A percentile compares a stretch with the other conserved stretches of the same genome.
Conservation (phyloP, 2,797 vertebrate species). For the Bryconaethiops microstoma region DNA sequence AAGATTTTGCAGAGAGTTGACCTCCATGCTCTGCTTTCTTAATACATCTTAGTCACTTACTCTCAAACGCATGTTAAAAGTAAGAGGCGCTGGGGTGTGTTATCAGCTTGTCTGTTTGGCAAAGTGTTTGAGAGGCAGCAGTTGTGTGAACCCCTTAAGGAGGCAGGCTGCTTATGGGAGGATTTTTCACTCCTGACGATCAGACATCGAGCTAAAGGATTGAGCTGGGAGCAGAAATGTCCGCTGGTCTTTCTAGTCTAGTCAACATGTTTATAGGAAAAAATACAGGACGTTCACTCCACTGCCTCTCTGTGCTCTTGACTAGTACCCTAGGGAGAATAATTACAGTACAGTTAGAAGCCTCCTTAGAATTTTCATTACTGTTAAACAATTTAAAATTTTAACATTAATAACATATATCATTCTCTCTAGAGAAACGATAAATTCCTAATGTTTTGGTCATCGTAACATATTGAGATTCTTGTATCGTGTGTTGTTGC, state of each 20-base stretch:
- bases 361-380: too few relatives aligned
- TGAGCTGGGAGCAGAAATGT: background rate
- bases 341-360: too few relatives aligned
- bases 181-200: background rate
- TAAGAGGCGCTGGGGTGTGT: background rate
- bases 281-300: too few relatives aligned
- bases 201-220: background rate
- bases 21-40: constrained; percentile 3
- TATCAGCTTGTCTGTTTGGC: constrained; percentile 13
- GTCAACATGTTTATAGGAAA: background rate
- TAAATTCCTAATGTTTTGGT: too few relatives aligned
- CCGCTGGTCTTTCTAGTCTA: background rate
- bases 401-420: too few relatives aligned
- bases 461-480: too few relatives aligned
- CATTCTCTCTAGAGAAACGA: too few relatives aligned
- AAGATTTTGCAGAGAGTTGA: background rate
- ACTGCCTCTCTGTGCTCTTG: too few relatives aligned
- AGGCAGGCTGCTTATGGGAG: constrained; percentile 12
- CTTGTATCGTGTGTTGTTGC: too few relatives aligned
- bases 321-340: too few relatives aligned
- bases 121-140: constrained; percentile 9
- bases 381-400: too few relatives aligned
- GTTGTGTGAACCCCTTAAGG: background rate
- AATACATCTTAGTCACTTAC: constrained; percentile 4
- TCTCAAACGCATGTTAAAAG: background rate